These are phyloP conservation scores for Spongia lamella DNA, from an alignment of 37 sponge, comb jelly and placozoan species.

Conservation along the genomic window DNA sequence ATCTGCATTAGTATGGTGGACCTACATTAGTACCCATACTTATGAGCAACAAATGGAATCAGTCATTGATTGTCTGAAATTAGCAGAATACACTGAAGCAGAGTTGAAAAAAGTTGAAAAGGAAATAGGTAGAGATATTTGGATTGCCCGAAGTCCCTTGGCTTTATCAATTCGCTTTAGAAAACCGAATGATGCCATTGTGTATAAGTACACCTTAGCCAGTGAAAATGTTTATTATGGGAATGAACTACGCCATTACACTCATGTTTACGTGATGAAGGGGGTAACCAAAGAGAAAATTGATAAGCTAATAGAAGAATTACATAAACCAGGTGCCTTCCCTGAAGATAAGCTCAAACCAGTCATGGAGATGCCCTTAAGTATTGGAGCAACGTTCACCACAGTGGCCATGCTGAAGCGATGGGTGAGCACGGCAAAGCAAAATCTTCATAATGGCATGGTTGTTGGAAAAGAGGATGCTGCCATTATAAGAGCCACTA, in stretches of 20 bases:
- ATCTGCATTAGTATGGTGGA: neutral
- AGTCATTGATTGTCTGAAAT: neutral
- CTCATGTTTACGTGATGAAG: slow-evolving; percentile 4
- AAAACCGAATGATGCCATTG: neutral
- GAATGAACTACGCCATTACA: neutral
- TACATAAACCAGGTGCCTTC: neutral
- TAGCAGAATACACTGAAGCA: neutral
- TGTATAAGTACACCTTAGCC: neutral
- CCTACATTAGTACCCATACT: slow-evolving; percentile 3
- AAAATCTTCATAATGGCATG: no score
- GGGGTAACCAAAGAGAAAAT: neutral
- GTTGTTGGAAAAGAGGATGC: no score
- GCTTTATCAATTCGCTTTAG: neutral
- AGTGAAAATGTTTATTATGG: neutral
- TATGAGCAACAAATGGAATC: slow-evolving; percentile 10
- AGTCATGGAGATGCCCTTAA: no score
- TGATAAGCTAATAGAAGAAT: neutral
- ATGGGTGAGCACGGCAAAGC: no score
- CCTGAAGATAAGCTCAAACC: neutral
- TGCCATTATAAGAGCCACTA: no score
- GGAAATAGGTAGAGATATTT: slow-evolving; percentile 3
- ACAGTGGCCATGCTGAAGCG: no score
- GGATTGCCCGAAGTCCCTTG: neutral
- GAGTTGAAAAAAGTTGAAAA: neutral
- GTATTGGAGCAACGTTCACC: no score